phyloP scores from a whole-genome alignment of 2,113 vertebrate species.

The Bubalus kerabau region DNA sequence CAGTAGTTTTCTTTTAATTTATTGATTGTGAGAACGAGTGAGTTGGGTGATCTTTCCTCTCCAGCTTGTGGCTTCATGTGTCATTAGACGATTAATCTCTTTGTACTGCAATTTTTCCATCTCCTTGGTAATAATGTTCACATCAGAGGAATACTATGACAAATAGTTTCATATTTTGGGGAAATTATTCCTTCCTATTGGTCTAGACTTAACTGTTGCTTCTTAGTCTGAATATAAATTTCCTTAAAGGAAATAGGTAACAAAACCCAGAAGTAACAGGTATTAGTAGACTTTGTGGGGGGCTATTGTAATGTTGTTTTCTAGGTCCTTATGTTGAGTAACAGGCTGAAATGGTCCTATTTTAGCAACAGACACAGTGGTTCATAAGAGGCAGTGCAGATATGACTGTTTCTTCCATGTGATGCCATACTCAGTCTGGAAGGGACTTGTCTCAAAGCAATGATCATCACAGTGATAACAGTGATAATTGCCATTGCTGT shows the following conservation, averaged over 20 bases:
- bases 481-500: not conserved
- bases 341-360: accelerated
- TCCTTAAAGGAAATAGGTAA: not conserved
- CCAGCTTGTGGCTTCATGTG: not conserved
- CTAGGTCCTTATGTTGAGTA: not conserved
- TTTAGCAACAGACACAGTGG: not conserved
- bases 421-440: not conserved
- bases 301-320: not conserved
- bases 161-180: not conserved
- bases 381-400: not conserved
- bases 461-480: not conserved
- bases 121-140: not conserved
- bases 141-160: not conserved
- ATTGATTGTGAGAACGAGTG: not conserved
- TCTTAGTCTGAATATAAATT: not conserved
- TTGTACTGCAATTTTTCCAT: not conserved
- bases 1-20: not conserved
- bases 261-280: not conserved
- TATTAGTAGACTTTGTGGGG: not conserved
- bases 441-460: not conserved
- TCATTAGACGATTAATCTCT: constrained; percentile 7
- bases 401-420: not conserved
- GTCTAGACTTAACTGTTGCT: not conserved
- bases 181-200: not conserved
- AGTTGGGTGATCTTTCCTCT: not conserved